Base-by-base conservation (phyloP, 1,140 invertebrate genomes). In the Papilio xuthus region DNA sequence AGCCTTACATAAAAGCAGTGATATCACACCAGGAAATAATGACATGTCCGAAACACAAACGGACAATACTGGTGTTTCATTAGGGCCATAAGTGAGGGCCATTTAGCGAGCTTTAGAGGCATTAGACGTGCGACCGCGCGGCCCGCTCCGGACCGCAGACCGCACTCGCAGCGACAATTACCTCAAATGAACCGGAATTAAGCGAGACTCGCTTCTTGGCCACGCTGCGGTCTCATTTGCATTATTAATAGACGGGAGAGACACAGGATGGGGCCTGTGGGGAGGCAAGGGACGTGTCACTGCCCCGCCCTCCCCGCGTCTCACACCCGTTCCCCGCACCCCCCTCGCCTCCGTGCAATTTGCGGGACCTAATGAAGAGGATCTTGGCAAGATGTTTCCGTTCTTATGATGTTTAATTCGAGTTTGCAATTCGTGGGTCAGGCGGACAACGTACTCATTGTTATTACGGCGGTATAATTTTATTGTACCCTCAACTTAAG, bases 111-210 rank as follows among this genome's bases (percentile, higher is more conserved):
- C 79, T 85, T 85, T 82, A 88, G 81, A 80, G 80, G 47, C 80
- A 83, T 87, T 81, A 86, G 81, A 81, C 80, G 80, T 80, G 82
- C 82, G 84, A 83, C 81, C 84, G 75, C 67, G 63, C 74, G 74
- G 79, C 79, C 82, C 81, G 75, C 67, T 77, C 80, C 78, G 77
- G 78, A 88, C 91, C 90, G 80, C 89, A 90, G 85, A 90, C 90
- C 91, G 88, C 88, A 88, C 85, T 83, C 88, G 85, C 90, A 88
- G 84, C 89, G 90, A 93, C 91, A 93, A 93, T 93, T 93, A 93
- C 90, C 91, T 91, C 92, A 93, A 93, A 93, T 93, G 91, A 93
- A 93, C 90, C 92, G 88, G 91, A 93, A 93, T 93, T 93, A 93
- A 93, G 92, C 92, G 92, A 86, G 90, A 89, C 89, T 89, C 90